A percentile compares a stretch with the other conserved stretches of the same genome.
Conservation (phyloP, 2,797 vertebrate species). For the Phalanger gymnotis region DNA sequence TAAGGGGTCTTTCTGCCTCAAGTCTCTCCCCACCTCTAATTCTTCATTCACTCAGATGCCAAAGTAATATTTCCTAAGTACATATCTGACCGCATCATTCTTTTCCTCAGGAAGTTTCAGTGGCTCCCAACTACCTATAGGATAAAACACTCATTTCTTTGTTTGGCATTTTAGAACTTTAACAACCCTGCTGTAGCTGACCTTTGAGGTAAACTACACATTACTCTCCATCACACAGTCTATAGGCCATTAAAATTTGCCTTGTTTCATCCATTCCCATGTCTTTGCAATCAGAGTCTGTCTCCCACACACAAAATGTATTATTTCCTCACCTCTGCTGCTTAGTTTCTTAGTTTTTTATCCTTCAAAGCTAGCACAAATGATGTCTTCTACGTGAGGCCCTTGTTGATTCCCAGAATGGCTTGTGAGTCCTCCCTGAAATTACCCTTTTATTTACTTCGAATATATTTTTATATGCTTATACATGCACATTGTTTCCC, state of each 20-base stretch:
- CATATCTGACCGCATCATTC: not conserved
- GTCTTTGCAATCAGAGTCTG: not conserved
- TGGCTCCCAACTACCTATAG: not conserved
- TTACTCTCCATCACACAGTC: not conserved
- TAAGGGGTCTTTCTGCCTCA: not conserved
- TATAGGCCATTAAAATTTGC: not conserved
- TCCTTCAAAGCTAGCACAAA: not conserved
- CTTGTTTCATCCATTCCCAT: not conserved
- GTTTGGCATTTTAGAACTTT: not conserved
- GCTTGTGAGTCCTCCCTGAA: not conserved
- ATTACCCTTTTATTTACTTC: not conserved
- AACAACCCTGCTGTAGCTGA: not conserved
- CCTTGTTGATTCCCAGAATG: not conserved
- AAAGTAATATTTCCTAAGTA: not conserved
- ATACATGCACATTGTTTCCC: not conserved
- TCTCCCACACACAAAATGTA: not conserved
- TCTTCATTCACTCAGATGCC: not conserved
- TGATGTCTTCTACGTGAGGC: not conserved
- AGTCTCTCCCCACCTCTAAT: not conserved
- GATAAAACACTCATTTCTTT: not conserved
- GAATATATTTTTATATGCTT: not conserved
- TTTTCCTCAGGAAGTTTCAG: not conserved
- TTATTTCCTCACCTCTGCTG: not conserved
- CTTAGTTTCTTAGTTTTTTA: not conserved
- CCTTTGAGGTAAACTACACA: not conserved